Evolutionary conservation across 2,113 vertebrate genomes (phyloP).

Genomic region (Cinclus mexicanus): DNA sequence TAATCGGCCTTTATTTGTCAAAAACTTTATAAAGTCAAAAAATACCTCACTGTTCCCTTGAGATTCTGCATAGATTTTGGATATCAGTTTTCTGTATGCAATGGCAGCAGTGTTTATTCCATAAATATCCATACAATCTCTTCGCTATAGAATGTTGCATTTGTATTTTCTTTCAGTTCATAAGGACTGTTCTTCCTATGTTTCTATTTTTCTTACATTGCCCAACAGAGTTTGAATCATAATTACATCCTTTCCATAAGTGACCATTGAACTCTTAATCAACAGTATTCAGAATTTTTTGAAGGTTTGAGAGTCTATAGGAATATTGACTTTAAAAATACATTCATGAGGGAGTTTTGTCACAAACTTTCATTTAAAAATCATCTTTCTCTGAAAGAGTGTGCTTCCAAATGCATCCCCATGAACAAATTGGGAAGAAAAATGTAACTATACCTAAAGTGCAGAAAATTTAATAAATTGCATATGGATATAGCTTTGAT

Average conservation of each 20-base stretch:
- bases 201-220: not conserved
- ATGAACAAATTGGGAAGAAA: not conserved
- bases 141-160: not conserved
- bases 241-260: not conserved
- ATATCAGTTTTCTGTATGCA: not conserved
- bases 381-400: not conserved
- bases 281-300: not conserved
- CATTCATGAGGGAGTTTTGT: not conserved
- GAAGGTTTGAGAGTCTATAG: not conserved
- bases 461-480: not conserved
- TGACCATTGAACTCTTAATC: not conserved
- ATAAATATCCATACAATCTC: not conserved
- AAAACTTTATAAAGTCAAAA: not conserved
- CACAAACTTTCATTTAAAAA: not conserved
- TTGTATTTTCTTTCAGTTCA: not conserved
- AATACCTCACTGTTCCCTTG: not conserved
- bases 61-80: not conserved
- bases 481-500: not conserved
- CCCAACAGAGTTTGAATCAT: not conserved
- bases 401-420: not conserved
- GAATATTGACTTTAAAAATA: not conserved
- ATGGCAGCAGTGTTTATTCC: not conserved
- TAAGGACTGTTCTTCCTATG: not conserved
- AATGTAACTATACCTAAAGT: not conserved
- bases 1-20: not conserved